These are phyloP conservation scores for Trilocha varians DNA, from an alignment of 2,888 invertebrate genomes.

Conservation along the genomic window DNA sequence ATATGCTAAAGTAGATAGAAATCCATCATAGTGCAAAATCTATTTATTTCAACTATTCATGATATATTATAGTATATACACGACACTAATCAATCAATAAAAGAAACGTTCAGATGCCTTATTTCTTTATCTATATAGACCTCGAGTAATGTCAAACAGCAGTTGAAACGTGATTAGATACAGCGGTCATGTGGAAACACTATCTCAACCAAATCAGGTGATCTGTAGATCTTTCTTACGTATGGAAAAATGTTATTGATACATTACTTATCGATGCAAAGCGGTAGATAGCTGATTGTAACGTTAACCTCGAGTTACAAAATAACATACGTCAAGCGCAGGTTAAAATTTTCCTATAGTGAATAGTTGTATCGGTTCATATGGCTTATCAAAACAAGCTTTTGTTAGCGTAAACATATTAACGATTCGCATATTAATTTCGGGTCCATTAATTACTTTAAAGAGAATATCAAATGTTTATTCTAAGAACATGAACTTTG, in stretches of 20 bases:
- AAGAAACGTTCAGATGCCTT: too few relatives aligned
- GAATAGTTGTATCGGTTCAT: too few relatives aligned
- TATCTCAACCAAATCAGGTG: constrained; percentile 42
- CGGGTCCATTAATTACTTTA: too few relatives aligned
- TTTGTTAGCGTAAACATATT: too few relatives aligned
- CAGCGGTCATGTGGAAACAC: constrained; percentile 35
- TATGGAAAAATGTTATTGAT: constrained; percentile 21
- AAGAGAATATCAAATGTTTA: too few relatives aligned
- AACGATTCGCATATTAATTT: too few relatives aligned
- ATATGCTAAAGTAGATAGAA: too few relatives aligned
- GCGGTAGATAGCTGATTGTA: constrained; percentile 22
- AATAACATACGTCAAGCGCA: constrained; percentile 11
- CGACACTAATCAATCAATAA: neutral
- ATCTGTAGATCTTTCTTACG: constrained; percentile 27
- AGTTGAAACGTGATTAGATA: constrained; percentile 31
- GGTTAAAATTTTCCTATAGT: constrained; percentile 8
- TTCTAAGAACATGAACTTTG: too few relatives aligned
- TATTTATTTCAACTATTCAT: too few relatives aligned
- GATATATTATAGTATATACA: too few relatives aligned
- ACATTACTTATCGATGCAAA: constrained; percentile 22
- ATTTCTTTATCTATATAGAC: constrained; percentile 12
- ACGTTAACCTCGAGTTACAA: constrained; percentile 21
- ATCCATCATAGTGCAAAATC: too few relatives aligned
- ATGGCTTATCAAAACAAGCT: too few relatives aligned
- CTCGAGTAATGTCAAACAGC: constrained; percentile 20